Base-by-base conservation (phyloP, 2,888 invertebrate species). In the Gymnosoma rotundatum region DNA sequence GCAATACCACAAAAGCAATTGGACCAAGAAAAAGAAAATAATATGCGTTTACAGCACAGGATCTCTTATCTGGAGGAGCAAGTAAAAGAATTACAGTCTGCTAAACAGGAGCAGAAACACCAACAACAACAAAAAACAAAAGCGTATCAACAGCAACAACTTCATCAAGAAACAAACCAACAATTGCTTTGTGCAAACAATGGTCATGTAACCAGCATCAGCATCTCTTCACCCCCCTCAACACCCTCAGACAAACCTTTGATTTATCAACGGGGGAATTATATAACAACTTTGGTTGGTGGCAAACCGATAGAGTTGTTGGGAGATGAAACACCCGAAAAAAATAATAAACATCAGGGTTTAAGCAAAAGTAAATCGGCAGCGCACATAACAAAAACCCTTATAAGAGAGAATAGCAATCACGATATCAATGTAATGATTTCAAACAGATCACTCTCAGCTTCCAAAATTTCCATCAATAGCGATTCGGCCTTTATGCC, bases 51-150 rank as follows among this genome's bases (percentile, higher is more conserved):
- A 82, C 97, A 97, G 16, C 97, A 97, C 92, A 94, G 97, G 87
- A 97, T 97, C 89, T 96, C 97, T 2, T 97, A 97, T 92, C 94
- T 98, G 79, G 97, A 98, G 91, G 97, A 97, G 90, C 97, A 97
- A 92, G 97, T 97, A 86, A 93, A 93, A 0, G 94, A 95, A 87
- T 91, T 95, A 14, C 93, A 95, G 73, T 91, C 86, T 2, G 87
- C 88, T 2, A 92, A 92, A 85, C 91, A 91, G 36, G 89, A 88
- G 8, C 88, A 87, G 10, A 83, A 86, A 1, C 85, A 78, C 21
- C 70, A 78, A 7, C 78, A 82, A 5, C 67, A 78, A 9, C 73
- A 63, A 10, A 58, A 85, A 61, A 12, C 79, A 42, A 42, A 42
- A 42, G 1, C 12, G 61, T 60, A 58, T 12, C 16, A 66, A 56